Base-by-base conservation (phyloP, 2,797 vertebrate genomes). In the Serranus cabrilla region DNA sequence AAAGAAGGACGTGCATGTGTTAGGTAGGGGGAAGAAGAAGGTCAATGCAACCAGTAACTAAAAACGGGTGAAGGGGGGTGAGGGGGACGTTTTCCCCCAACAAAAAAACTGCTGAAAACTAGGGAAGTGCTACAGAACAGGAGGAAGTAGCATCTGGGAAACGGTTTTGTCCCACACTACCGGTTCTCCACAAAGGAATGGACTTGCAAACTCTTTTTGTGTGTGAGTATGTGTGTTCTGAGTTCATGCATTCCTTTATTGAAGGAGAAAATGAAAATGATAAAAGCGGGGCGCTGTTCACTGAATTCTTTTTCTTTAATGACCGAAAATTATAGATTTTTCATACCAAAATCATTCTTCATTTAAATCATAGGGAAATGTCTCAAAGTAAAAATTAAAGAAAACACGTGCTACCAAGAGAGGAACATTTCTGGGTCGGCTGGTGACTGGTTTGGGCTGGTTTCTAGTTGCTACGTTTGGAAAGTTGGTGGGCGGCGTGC, bases 401-500 rank as follows among this genome's bases (percentile, higher is more conserved):
- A 92, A 96, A 96, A 91, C 89, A 95, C 96, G 96, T 97, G 97
- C 96, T 96, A 95, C 93, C 95, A 95, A 96, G 96, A 96, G 92
- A 94, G 89, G 93, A 92, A 88, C 90, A 95, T 91, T 95, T 95
- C 93, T 94, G 94, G 95, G 93, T 95, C 93, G 94, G 93, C 95
- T 93, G 91, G 94, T 94, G 96, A 94, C 95, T 94, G 96, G 94
- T 95, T 95, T 90, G 91, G 93, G 90, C 95, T 96, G 93, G 93
- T 92, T 95, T 95, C 95, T 96, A 96, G 94, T 93, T 95, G 96
- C 94, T 96, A 96, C 95, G 90, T 94, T 96, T 97, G 97, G 97
- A 99, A 97, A 99, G 96, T 99, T 99, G 97, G 97, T 97, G 97
- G 98, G 98, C 97, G 97, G 97, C 98, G 98, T 99, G 98, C 98